Percentiles rank a stretch among this genome's conserved stretches.
These are phyloP conservation scores for Trachelus stipa DNA, from an alignment of 2,888 invertebrate species.

Conservation along the genomic window DNA sequence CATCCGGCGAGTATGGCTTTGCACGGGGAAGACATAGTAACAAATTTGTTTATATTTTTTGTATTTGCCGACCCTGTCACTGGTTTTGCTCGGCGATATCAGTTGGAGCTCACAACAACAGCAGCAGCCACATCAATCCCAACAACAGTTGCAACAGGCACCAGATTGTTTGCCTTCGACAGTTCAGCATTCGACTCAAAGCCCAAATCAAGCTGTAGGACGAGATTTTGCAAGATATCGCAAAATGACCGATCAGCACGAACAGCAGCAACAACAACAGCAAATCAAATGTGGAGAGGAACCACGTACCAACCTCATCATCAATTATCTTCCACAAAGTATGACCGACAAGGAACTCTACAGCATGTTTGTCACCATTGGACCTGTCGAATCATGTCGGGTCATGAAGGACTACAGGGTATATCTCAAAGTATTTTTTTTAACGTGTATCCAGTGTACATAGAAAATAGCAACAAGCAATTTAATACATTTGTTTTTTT, in stretches of 20 bases:
- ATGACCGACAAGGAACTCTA: slow-evolving; percentile 92
- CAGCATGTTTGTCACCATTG: slow-evolving; percentile 88
- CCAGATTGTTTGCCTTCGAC: too few relatives aligned
- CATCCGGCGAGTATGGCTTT: slow-evolving; percentile 45
- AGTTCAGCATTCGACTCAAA: neutral
- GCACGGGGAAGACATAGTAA: slow-evolving; percentile 58
- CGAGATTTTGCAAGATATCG: slow-evolving; percentile 38
- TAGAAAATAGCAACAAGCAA: slow-evolving; percentile 4
- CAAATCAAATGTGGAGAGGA: slow-evolving; percentile 51
- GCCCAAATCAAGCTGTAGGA: slow-evolving; percentile 28
- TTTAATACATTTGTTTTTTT: slow-evolving; percentile 14
- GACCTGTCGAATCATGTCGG: slow-evolving; percentile 89
- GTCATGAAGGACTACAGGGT: slow-evolving; percentile 93
- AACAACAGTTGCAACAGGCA: neutral
- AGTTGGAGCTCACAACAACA: slow-evolving; percentile 56
- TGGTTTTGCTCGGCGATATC: slow-evolving; percentile 57
- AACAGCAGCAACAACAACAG: slow-evolving; percentile 48
- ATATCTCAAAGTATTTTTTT: slow-evolving; percentile 32
- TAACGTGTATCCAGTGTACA: slow-evolving; percentile 6
- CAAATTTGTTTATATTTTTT: slow-evolving; percentile 67
- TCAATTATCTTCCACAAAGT: slow-evolving; percentile 95
- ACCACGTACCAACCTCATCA: slow-evolving; percentile 85
- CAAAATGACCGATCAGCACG: slow-evolving; percentile 62
- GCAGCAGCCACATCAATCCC: slow-evolving; percentile 12
- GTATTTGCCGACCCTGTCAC: slow-evolving; percentile 64